Evolutionary conservation across 2,797 vertebrate species (phyloP).

Genomic region (Monodelphis domestica): DNA sequence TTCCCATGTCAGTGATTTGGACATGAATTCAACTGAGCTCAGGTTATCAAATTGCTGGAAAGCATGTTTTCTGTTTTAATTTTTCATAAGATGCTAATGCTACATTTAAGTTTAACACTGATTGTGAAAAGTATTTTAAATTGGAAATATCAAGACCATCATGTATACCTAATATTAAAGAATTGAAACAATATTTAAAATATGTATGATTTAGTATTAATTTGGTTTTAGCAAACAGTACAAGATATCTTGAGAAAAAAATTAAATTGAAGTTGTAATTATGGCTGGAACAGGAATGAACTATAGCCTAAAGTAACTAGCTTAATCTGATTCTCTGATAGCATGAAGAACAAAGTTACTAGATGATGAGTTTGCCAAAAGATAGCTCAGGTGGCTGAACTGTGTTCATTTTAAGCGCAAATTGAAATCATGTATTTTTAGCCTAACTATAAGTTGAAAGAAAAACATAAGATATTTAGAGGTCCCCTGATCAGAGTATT

Average conservation of each 20-base stretch:
- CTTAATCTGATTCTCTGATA: not conserved
- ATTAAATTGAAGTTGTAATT: not conserved
- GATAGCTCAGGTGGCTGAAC: not conserved
- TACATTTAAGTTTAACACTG: not conserved
- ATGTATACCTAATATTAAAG: too few species aligned
- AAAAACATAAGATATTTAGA: not conserved
- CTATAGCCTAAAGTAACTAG: not conserved
- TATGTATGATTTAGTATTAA: too few species aligned
- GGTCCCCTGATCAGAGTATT: not conserved
- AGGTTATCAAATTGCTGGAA: not conserved
- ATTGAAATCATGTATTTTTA: not conserved
- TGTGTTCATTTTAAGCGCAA: not conserved
- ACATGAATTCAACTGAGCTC: not conserved
- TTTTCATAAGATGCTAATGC: not conserved
- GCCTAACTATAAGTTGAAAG: not conserved
- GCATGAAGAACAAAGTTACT: not conserved
- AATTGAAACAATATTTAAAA: too few species aligned
- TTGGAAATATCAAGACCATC: not conserved
- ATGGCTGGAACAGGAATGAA: not conserved
- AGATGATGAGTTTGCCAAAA: not conserved
- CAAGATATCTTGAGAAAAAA: not conserved
- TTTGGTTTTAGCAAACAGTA: not conserved
- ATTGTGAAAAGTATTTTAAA: not conserved
- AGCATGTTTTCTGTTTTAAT: not conserved
- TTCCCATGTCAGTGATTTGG: not conserved